Conservation (phyloP, 1,140 invertebrate species). For the Drosophila seguyi region DNA sequence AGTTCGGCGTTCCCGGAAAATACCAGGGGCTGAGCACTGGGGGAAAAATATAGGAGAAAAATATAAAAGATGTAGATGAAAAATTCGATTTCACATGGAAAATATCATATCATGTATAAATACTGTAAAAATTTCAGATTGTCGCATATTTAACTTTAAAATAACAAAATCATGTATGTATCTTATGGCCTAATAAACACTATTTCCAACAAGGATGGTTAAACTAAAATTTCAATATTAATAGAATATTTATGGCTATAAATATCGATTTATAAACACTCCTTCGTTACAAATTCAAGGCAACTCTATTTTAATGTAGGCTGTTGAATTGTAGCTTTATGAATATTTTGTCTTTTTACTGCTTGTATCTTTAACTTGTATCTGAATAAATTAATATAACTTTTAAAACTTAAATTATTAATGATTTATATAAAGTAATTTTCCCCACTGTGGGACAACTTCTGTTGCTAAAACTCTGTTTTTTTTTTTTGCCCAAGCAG, state of each 20-base stretch:
- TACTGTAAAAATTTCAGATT: no score
- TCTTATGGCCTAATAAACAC: neutral
- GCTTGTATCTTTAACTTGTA: neutral
- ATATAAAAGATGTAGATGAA: no score
- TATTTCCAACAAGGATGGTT: neutral
- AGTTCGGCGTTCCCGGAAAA: constrained; percentile 8
- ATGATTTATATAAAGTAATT: neutral
- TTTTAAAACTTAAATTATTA: neutral
- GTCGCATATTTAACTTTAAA: no score
- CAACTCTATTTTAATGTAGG: no score
- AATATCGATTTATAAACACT: no score
- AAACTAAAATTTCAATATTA: neutral
- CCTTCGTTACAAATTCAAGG: no score
- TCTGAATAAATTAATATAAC: no score
- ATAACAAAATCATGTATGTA: no score
- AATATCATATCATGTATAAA: no score
- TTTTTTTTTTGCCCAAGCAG: constrained; percentile 41
- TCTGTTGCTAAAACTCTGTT: constrained; percentile 14
- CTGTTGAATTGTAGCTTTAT: neutral
- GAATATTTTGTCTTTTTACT: neutral
- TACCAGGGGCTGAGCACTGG: neutral
- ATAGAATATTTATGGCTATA: no score
- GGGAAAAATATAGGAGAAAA: neutral
- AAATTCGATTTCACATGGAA: no score
- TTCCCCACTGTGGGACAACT: neutral